A percentile compares a stretch with the other conserved stretches of the same genome.
phyloP scores from a whole-genome alignment of 2,797 vertebrate genomes.

The Sebastiscus albofasciatus region DNA sequence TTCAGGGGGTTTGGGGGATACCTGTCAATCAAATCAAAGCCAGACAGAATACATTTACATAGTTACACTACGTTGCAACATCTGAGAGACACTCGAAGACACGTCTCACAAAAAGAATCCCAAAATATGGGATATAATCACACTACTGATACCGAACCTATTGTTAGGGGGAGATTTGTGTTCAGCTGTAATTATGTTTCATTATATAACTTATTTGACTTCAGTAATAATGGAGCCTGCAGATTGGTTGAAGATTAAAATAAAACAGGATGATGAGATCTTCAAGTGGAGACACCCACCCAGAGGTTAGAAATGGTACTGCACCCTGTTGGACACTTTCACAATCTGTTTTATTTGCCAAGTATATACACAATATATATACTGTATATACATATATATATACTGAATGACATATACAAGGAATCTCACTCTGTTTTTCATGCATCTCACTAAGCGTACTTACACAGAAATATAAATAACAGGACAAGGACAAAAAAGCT shows the following conservation, averaged over 20 bases:
- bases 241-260: background rate
- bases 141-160: background rate
- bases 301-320: constrained; percentile 35
- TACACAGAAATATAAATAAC: too few relatives aligned
- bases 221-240: background rate
- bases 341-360: too few relatives aligned
- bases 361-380: too few relatives aligned
- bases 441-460: too few relatives aligned
- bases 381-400: too few relatives aligned
- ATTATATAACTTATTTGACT: constrained; percentile 1
- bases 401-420: too few relatives aligned
- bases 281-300: constrained; percentile 54
- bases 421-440: too few relatives aligned
- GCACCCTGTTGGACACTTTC: background rate
- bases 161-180: background rate
- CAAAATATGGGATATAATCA: background rate
- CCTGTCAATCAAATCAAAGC: constrained; percentile 73
- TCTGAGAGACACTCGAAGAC: constrained; percentile 21
- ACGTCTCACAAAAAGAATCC: background rate
- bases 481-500: too few relatives aligned
- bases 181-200: background rate
- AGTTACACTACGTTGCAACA: constrained; percentile 46
- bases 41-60: constrained; percentile 70
- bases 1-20: constrained; percentile 57
- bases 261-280: background rate